Conservation (phyloP, 2,797 vertebrate genomes). For the Mergus octosetaceus region DNA sequence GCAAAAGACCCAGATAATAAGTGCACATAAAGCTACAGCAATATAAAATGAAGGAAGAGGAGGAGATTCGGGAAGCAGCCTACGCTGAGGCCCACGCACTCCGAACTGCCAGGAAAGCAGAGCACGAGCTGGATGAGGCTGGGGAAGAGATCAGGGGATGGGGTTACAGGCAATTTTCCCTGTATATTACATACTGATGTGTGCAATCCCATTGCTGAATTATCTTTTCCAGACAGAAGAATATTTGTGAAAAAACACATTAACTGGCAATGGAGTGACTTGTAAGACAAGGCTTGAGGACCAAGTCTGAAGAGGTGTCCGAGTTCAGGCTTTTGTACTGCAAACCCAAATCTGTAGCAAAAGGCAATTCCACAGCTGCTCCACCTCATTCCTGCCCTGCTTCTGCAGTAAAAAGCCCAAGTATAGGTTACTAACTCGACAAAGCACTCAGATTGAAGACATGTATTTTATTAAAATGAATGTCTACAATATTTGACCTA, state of each 20-base stretch:
- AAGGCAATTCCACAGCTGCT: background rate
- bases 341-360: background rate
- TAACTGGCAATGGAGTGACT: background rate
- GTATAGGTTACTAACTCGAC: background rate
- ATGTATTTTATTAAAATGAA: background rate
- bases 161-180: background rate
- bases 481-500: background rate
- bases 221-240: background rate
- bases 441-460: background rate
- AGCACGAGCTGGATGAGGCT: background rate
- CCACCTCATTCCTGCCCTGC: background rate
- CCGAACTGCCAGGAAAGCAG: background rate
- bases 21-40: background rate
- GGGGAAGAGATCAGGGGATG: background rate
- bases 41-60: background rate
- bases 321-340: background rate
- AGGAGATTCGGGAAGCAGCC: background rate
- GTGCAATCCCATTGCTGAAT: background rate
- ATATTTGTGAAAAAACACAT: background rate
- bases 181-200: background rate
- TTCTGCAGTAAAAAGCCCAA: background rate
- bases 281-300: background rate
- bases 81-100: background rate
- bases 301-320: background rate
- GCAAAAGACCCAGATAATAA: background rate